phyloP scores from a whole-genome alignment of 2,888 invertebrate genomes.

The Deilephila elpenor region DNA sequence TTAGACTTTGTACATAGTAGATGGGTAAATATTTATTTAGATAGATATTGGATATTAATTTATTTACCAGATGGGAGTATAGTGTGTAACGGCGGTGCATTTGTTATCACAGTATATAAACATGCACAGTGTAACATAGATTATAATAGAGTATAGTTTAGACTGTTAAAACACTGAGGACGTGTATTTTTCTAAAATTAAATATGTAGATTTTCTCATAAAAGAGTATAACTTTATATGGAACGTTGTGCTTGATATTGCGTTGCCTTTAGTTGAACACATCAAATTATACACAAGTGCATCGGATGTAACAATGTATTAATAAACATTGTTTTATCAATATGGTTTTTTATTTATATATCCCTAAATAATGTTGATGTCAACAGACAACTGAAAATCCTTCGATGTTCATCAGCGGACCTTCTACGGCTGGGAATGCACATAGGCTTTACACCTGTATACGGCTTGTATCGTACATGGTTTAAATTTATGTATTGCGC shows the following conservation, averaged over 20 bases:
- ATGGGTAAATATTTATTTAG: slow-evolving; percentile 68
- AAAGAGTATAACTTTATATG: slow-evolving; percentile 48
- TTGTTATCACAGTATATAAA: slow-evolving; percentile 60
- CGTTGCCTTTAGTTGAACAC: slow-evolving; percentile 65
- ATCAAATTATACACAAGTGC: slow-evolving; percentile 51
- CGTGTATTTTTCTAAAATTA: slow-evolving; percentile 83
- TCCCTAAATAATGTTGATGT: background rate
- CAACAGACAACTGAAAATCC: too few species aligned
- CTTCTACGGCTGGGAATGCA: too few species aligned
- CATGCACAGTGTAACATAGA: slow-evolving; percentile 62
- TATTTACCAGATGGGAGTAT: slow-evolving; percentile 55
- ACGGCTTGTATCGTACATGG: too few species aligned
- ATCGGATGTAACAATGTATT: slow-evolving; percentile 55
- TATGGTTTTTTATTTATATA: slow-evolving; percentile 43
- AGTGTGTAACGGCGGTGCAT: slow-evolving; percentile 57
- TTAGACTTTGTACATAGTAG: slow-evolving; percentile 80
- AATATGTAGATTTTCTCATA: slow-evolving; percentile 67
- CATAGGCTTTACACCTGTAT: too few species aligned
- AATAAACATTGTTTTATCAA: slow-evolving; percentile 72
- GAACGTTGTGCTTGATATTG: slow-evolving; percentile 67
- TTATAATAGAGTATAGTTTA: slow-evolving; percentile 55
- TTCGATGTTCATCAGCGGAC: too few species aligned
- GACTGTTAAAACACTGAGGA: slow-evolving; percentile 78
- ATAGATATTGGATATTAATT: slow-evolving; percentile 61
- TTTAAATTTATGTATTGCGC: too few species aligned